phyloP scores from a whole-genome alignment of 1,140 invertebrate genomes.

The Prorops nasuta region DNA sequence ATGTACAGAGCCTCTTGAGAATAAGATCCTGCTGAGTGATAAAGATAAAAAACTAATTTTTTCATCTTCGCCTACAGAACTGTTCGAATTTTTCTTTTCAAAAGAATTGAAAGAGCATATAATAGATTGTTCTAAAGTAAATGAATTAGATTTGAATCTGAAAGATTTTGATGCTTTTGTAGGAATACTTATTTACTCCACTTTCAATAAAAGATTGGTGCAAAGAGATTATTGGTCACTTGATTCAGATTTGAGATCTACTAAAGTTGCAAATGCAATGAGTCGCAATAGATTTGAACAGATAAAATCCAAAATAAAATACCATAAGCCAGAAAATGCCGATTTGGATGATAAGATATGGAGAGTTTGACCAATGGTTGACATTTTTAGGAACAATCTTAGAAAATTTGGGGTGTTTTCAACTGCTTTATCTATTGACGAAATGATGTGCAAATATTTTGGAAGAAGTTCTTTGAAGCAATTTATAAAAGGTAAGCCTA shows the following conservation, averaged over 20 bases:
- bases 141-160: constrained; percentile 6
- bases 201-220: constrained; percentile 16
- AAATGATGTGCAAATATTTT: background rate
- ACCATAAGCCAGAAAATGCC: constrained; percentile 10
- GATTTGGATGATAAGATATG: constrained; percentile 4
- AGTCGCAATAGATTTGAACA: constrained; percentile 12
- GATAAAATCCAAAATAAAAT: constrained; percentile 18
- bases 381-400: constrained; percentile 11
- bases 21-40: constrained; percentile 2
- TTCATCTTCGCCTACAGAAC: constrained; percentile 1
- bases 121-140: constrained; percentile 9
- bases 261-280: constrained; percentile 13
- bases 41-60: background rate
- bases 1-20: background rate
- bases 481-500: constrained; percentile 27
- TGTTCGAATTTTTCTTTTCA: constrained; percentile 7
- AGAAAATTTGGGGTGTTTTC: constrained; percentile 42
- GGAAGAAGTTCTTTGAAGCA: background rate
- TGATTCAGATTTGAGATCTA: constrained; percentile 11
- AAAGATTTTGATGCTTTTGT: constrained; percentile 10
- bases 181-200: constrained; percentile 1
- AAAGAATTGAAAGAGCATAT: constrained; percentile 5
- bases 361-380: background rate
- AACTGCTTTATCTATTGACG: constrained; percentile 36
- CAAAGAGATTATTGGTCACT: constrained; percentile 20